Evolutionary conservation across 2,113 vertebrate species (phyloP).

Genomic region (Epinephelus lanceolatus): DNA sequence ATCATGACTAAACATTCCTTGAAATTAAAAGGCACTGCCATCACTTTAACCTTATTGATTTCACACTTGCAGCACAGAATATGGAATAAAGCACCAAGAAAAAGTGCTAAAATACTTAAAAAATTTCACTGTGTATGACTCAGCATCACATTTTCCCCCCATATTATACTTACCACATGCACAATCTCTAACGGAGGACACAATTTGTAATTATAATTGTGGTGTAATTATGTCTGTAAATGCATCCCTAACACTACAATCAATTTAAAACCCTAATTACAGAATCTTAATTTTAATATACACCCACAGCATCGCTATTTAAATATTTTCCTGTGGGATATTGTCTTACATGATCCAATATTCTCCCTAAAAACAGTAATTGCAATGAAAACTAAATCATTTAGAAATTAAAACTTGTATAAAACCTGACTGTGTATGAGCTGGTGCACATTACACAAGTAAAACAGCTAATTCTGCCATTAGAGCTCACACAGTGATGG

Average conservation of each 20-base stretch:
- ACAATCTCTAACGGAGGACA: neutral
- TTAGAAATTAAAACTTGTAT: neutral
- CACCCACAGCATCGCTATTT: neutral
- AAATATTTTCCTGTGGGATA: neutral
- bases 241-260: neutral
- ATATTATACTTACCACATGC: neutral
- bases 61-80: neutral
- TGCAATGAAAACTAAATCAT: neutral
- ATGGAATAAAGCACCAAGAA: neutral
- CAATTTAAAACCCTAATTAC: neutral
- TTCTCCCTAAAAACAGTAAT: neutral
- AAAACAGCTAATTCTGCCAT: conserved; percentile 36
- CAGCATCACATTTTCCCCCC: neutral
- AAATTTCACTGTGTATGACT: neutral
- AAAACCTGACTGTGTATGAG: neutral
- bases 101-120: neutral
- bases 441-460: neutral
- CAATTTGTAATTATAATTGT: neutral
- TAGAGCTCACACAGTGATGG: conserved; percentile 25
- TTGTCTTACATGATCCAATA: neutral
- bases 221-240: neutral
- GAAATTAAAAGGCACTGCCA: conserved; percentile 29
- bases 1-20: conserved; percentile 20
- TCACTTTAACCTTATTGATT: conserved; percentile 59
- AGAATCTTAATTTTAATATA: neutral